Evolutionary conservation across 2,888 invertebrate genomes (phyloP).

Genomic region (Atethmia centrago): DNA sequence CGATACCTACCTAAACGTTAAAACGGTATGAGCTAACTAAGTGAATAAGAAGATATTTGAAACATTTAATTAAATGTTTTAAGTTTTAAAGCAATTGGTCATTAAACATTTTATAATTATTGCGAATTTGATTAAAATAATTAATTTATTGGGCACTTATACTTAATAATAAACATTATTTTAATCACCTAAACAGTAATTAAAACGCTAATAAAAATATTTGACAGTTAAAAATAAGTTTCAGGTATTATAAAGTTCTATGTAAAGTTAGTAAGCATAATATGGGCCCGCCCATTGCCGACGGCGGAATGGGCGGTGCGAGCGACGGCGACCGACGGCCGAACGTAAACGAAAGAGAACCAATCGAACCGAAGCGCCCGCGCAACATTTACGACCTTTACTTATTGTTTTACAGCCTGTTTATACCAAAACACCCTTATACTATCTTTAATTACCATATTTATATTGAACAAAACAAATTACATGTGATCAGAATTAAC

Average conservation of each 20-base stretch:
- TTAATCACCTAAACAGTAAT: slow-evolving; percentile 41
- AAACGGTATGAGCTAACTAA: slow-evolving; percentile 7
- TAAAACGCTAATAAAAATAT: slow-evolving; percentile 19
- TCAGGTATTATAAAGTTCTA: slow-evolving; percentile 35
- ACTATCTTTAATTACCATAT: slow-evolving; percentile 62
- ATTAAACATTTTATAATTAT: slow-evolving; percentile 47
- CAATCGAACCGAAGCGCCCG: slow-evolving; percentile 48
- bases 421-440: slow-evolving; percentile 67
- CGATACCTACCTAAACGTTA: slow-evolving; percentile 14
- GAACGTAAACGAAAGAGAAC: slow-evolving; percentile 43
- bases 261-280: slow-evolving; percentile 32
- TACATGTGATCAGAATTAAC: slow-evolving; percentile 21
- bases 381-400: slow-evolving; percentile 64
- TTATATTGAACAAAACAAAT: slow-evolving; percentile 34
- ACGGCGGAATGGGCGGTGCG: slow-evolving; percentile 60
- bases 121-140: slow-evolving; percentile 38
- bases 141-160: slow-evolving; percentile 25
- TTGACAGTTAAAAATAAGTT: slow-evolving; percentile 33
- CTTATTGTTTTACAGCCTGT: slow-evolving; percentile 70
- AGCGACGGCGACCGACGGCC: slow-evolving; percentile 55
- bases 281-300: slow-evolving; percentile 63
- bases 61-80: slow-evolving; percentile 32
- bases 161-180: slow-evolving; percentile 33
- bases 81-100: slow-evolving; percentile 20
- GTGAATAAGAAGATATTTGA: slow-evolving; percentile 22